Evolutionary conservation across 2,888 invertebrate genomes (phyloP), one percentile per base, ranked within the genome.

Genomic region (Fragum whitleyi): DNA sequence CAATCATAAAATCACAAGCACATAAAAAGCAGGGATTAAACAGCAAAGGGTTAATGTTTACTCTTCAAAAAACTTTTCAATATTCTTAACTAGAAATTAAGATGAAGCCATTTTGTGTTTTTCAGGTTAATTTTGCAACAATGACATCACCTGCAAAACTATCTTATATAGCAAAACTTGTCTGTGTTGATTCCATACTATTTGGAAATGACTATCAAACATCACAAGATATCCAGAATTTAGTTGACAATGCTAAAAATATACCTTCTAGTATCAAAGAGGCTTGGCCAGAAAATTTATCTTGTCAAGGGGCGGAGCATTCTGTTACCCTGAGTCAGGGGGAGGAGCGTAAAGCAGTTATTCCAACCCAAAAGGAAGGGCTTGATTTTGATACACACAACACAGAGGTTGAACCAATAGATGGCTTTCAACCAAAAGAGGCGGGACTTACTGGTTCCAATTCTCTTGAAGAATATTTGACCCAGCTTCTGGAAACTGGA

Each of bases 401-500:
- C 7, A 14, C 5, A 14, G 47, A 47, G n/a, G 47, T n/a, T 2
- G 47, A 14, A 16, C n/a, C n/a, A 9, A n/a, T 16, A 19, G 47
- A 47, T 47, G 71, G 21, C 26, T 57, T n/a, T 16, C 55, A 71
- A 57, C 21, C 6, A 57, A 11, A 57, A 57, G 26, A 26, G 26
- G n/a, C 21, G 11, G 57, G 14, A 6, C 6, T 2, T 14, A 26
- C 9, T 23, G 3, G 11, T 23, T 11, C 9, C 26, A 21, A n/a
- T 11, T n/a, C 57, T 3, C 3, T 26, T 5, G 26, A n/a, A 28
- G 53, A 71, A 23, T 70, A 70, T 57, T n/a, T 70, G 11, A 29
- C 29, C 21, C 32, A 36, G 36, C 65, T 83, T 32, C 55, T 83
- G 14, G 80, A 83, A 42, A 84, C 83, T 29, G 70, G 67, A n/a